phyloP scores from a whole-genome alignment of 2,113 vertebrate genomes.

The Sclerurus mexicanus region DNA sequence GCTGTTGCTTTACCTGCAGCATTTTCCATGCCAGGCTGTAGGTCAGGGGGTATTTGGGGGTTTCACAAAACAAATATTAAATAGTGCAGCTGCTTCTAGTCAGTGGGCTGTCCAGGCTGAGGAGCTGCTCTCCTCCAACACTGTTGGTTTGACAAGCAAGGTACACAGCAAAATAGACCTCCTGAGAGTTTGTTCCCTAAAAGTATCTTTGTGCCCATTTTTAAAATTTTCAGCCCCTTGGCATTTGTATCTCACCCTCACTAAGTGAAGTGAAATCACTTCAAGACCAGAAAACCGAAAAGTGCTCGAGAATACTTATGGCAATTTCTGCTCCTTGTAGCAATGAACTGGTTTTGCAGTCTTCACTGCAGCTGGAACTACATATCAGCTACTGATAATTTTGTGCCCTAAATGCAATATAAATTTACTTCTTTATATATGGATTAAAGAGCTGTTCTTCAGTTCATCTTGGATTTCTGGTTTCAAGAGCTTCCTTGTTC shows the following conservation, averaged over 20 bases:
- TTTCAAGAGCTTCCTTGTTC: not conserved
- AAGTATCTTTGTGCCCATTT: not conserved
- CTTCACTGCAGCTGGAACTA: not conserved
- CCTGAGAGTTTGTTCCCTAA: not conserved
- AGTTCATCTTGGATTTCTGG: not conserved
- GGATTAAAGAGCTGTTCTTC: not conserved
- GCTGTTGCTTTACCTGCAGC: not conserved
- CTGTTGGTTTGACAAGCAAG: not conserved
- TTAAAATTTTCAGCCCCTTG: not conserved
- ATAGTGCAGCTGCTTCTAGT: not conserved
- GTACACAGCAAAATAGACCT: not conserved
- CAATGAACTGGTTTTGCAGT: not conserved
- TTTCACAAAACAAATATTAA: not conserved
- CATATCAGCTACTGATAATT: not conserved
- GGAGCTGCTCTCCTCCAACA: not conserved
- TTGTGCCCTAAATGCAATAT: not conserved
- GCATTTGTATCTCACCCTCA: not conserved
- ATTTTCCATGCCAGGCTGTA: not conserved
- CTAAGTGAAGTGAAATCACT: not conserved
- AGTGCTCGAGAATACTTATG: not conserved
- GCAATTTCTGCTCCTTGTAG: not conserved
- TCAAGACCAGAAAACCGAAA: not conserved
- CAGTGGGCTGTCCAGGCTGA: fast-evolving
- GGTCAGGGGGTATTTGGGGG: not conserved
- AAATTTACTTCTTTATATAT: not conserved